Percentiles rank a stretch among this genome's conserved stretches.
Conservation (phyloP, 2,797 vertebrate genomes). For the Tauraco hartlaubi region DNA sequence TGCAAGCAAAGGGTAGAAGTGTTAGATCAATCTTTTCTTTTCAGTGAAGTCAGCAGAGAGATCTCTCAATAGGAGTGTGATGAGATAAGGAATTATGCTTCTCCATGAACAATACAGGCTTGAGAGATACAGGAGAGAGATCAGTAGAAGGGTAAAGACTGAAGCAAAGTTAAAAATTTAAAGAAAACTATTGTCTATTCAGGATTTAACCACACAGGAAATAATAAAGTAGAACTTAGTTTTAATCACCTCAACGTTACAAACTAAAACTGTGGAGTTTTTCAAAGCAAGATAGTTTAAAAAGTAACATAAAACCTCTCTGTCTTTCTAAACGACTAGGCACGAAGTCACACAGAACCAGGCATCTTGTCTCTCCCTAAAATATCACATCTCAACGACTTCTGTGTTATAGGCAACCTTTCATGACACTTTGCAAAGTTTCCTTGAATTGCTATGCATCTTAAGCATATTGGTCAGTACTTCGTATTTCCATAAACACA, state of each 20-base stretch:
- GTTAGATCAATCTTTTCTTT: not conserved
- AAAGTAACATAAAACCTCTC: not conserved
- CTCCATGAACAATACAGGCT: not conserved
- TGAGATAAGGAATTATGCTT: conserved; percentile 30
- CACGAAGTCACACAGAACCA: not conserved
- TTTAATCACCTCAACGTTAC: not conserved
- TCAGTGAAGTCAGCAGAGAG: not conserved
- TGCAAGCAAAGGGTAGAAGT: not conserved
- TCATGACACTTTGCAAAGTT: not conserved
- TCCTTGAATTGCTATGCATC: not conserved
- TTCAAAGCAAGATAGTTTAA: not conserved
- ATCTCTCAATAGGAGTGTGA: not conserved
- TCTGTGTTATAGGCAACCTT: accelerated
- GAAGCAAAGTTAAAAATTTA: not conserved
- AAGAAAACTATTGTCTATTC: not conserved
- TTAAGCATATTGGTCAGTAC: not conserved
- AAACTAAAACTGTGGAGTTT: not conserved
- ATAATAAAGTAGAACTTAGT: not conserved
- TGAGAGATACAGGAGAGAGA: not conserved
- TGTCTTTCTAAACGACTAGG: not conserved
- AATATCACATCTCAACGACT: not conserved
- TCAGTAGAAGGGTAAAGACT: not conserved
- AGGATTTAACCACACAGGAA: conserved; percentile 1
- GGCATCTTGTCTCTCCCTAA: not conserved
- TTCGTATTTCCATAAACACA: not conserved